Evolutionary conservation across 1,140 invertebrate genomes (phyloP).

Genomic region (Carcinoscorpius rotundicauda): DNA sequence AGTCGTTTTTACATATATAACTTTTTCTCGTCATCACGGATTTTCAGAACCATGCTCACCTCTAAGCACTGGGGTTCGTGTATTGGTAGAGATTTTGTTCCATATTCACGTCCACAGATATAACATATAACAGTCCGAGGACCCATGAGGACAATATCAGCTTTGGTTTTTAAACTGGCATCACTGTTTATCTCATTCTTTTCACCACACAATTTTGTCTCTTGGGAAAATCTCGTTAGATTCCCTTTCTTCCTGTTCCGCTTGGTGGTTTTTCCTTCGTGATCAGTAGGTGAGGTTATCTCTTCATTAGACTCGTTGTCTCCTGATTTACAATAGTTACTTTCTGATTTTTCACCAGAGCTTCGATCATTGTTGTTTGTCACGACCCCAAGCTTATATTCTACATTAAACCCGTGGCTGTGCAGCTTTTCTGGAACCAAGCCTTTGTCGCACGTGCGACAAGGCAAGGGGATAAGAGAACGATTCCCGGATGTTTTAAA

Average conservation of each 20-base stretch:
- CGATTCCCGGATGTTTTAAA: too few relatives aligned
- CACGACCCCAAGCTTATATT: slow-evolving; percentile 11
- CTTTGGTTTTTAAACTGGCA: neutral
- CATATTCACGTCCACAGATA: slow-evolving; percentile 37
- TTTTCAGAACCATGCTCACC: slow-evolving; percentile 11
- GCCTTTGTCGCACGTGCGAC: slow-evolving; percentile 41
- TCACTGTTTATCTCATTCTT: slow-evolving; percentile 18
- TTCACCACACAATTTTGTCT: slow-evolving; percentile 38
- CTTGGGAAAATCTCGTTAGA: slow-evolving; percentile 41
- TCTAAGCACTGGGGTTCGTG: slow-evolving; percentile 36
- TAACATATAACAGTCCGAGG: slow-evolving; percentile 33
- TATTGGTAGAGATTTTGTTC: slow-evolving; percentile 27
- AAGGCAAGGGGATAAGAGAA: slow-evolving; percentile 37
- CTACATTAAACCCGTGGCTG: slow-evolving; percentile 38
- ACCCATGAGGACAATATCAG: neutral
- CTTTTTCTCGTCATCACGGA: too few relatives aligned
- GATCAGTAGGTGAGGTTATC: slow-evolving; percentile 13
- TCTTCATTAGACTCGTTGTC: slow-evolving; percentile 5
- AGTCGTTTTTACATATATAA: too few relatives aligned
- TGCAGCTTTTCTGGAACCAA: slow-evolving; percentile 46
- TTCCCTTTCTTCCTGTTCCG: slow-evolving; percentile 26
- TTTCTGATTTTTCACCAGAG: slow-evolving; percentile 5
- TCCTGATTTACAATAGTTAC: neutral
- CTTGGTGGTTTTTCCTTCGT: slow-evolving; percentile 13
- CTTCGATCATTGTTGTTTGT: slow-evolving; percentile 6